A percentile compares a stretch with the other conserved stretches of the same genome.
phyloP scores from a whole-genome alignment of 37 sponge, comb jelly and placozoan genomes.

The Mnemiopsis leidyi region DNA sequence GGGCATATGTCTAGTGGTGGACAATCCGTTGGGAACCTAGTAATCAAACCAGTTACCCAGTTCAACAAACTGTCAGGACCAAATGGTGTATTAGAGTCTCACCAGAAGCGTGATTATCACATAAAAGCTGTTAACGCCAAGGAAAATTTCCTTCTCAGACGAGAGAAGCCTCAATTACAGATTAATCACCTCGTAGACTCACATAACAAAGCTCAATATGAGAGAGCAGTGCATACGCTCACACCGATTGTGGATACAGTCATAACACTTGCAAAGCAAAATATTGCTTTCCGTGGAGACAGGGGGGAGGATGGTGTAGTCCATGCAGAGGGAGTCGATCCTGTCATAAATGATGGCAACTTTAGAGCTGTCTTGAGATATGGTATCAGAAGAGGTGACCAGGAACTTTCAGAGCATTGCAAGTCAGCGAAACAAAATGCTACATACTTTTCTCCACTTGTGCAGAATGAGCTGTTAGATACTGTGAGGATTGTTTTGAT shows the following conservation, averaged over 20 bases:
- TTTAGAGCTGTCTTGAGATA: slow-evolving; percentile 41
- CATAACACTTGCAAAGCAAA: neutral
- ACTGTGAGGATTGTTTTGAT: neutral
- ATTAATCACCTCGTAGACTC: neutral
- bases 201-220: neutral
- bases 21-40: neutral
- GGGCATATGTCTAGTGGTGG: no score
- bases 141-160: neutral
- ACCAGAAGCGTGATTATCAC: neutral
- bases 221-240: neutral
- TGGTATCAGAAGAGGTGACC: slow-evolving; percentile 47
- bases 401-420: neutral
- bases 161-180: neutral
- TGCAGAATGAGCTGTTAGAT: slow-evolving; percentile 44
- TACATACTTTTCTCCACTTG: slow-evolving; percentile 11
- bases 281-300: neutral
- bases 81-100: neutral
- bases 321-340: neutral
- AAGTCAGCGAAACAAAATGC: slow-evolving; percentile 11
- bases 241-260: slow-evolving; percentile 7
- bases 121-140: neutral
- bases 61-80: neutral
- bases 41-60: neutral
- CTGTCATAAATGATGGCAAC: slow-evolving; percentile 51
- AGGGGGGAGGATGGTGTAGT: neutral